Evolutionary conservation across 2,797 vertebrate genomes (phyloP).

Genomic region (Hafferia zeledoni): DNA sequence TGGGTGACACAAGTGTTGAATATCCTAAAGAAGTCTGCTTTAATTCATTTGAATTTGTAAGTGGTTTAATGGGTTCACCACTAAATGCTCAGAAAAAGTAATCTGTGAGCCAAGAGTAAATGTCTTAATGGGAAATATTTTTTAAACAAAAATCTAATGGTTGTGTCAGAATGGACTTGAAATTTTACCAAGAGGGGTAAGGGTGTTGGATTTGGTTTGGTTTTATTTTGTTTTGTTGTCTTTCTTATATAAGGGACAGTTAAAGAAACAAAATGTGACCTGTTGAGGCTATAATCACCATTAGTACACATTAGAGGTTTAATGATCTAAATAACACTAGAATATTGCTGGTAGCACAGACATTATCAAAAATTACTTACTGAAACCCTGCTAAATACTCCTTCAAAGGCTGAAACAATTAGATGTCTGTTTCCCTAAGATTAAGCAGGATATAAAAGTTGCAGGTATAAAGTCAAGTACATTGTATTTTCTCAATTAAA

Average conservation of each 20-base stretch:
- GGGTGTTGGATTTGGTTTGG: fast-evolving
- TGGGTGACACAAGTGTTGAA: neutral
- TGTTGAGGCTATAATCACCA: neutral
- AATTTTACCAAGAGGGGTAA: neutral
- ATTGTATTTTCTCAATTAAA: neutral
- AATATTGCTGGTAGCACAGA: neutral
- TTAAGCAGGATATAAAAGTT: neutral
- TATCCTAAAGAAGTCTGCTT: neutral
- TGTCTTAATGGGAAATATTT: neutral
- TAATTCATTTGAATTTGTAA: neutral
- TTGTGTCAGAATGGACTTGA: neutral
- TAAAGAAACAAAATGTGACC: neutral
- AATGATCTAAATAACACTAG: neutral
- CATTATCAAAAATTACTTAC: neutral
- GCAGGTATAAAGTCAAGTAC: neutral
- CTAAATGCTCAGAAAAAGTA: neutral
- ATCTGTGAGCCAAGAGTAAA: neutral
- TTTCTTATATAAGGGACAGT: neutral
- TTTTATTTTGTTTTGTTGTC: neutral
- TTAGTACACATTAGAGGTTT: neutral
- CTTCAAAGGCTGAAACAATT: neutral
- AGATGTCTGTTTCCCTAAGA: neutral
- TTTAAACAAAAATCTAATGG: neutral
- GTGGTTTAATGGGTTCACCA: neutral
- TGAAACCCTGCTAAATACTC: neutral